Base-by-base conservation (phyloP, 2,113 vertebrate species). In the Pollimyrus isidori region DNA sequence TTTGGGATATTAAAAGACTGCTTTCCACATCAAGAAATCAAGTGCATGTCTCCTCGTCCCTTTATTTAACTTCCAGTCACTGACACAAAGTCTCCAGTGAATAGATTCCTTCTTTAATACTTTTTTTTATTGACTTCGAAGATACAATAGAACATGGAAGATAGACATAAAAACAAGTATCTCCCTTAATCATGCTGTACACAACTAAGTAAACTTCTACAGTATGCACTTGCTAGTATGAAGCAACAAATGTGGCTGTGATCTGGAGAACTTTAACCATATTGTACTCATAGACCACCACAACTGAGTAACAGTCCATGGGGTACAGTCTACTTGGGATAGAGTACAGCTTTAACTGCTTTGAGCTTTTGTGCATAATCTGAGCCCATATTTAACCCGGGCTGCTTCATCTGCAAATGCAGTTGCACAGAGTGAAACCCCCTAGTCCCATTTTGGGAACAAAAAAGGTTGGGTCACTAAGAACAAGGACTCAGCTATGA, bases 61-160 rank as follows among this genome's bases (percentile, higher is more conserved):
- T 15, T 86, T 49, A n/a, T 86, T 50, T 11, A 52, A 86, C 26
- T 50, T 49, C 84, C 21, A 30, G 13, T 10, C 3, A 23, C 17
- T 82, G 42, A 82, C 39, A 45, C 1, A 13, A 48, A 76, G 69
- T 76, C 73, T 19, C 73, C 30, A 80, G 15, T 21, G 35, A 80
- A 80, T 42, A 42, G 35, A 80, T 2, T 19, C 13, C 35, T 39
- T 80, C 35, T 84, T 84, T 84, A 84, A 84, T 42, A n/a, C 21
- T 21, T 46, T 84, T 84, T 82, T 82, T 26, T 26, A 84, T 84
- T 84, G 82, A 84, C 26, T 84, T 84, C 23, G 45, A 84, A 84
- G 23, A 48, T 84, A 48, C 10, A 84, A 48, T 11, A 48, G 45
- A 23, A 48, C 42, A 84, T 45, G 42, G 45, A 48, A 84, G 82